phyloP scores from a whole-genome alignment of 2,113 vertebrate species.

The Apodemus sylvaticus region DNA sequence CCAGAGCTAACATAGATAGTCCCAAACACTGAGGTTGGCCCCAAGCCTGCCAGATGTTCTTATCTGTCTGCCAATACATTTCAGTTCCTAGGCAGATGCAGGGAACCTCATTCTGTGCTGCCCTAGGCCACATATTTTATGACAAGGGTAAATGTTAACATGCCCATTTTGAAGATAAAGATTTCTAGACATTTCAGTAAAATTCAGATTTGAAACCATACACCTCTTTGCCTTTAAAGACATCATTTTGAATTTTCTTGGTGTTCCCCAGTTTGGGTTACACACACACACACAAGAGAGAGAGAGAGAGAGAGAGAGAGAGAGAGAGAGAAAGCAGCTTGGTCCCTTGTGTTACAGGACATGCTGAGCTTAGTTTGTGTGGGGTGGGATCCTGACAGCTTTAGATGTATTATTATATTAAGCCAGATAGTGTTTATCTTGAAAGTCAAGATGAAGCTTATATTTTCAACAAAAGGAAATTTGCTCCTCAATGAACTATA shows the following conservation, averaged over 20 bases:
- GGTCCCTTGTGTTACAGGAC: not conserved
- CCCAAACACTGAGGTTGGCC: accelerated
- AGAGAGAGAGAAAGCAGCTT: too few relatives aligned
- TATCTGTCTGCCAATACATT: not conserved
- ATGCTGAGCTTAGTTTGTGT: not conserved
- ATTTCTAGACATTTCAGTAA: not conserved
- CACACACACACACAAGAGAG: too few relatives aligned
- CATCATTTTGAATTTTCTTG: not conserved
- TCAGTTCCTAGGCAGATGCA: too few relatives aligned
- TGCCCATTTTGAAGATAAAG: too few relatives aligned
- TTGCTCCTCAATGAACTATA: not conserved
- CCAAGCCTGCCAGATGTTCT: accelerated
- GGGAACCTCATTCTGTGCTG: not conserved
- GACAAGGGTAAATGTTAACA: too few relatives aligned
- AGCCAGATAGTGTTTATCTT: not conserved
- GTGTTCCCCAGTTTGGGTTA: not conserved
- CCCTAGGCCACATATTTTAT: accelerated
- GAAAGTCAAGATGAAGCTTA: not conserved
- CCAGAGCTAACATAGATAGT: not conserved
- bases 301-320: too few relatives aligned
- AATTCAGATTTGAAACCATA: not conserved
- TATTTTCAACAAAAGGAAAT: not conserved
- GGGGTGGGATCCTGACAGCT: too few relatives aligned
- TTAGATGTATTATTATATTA: not conserved
- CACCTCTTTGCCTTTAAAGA: accelerated